Base-by-base conservation (phyloP, 30 jellyfish, hydroid and myxozoan species). In the Rhopilema esculentum region DNA sequence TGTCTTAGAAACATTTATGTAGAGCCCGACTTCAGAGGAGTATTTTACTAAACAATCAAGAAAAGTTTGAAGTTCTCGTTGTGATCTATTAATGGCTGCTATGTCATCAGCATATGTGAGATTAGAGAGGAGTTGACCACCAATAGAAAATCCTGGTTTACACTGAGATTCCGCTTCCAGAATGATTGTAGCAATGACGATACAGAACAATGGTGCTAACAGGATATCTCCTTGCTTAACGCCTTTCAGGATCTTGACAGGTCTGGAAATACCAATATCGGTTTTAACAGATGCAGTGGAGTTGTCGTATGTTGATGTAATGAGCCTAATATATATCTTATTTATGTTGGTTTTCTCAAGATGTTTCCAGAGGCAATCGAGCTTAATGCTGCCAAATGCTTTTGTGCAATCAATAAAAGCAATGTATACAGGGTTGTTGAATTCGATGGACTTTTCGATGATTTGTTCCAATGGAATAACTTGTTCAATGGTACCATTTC, bases 181-280 rank as follows among this genome's bases (percentile, higher is more conserved):
- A 40, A 40, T 6, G 6, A 40, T 40, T 40, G 57, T 27, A 50
- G 84, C 84, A 1, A 73, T 73, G 7, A 73, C 84, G 29, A 73
- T 73, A 26, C 84, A 40, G 75, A 73, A 73, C 73, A 73, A 23
- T 31, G 29, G 4, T 25, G 84, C 73, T 27, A 23, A 40, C 26
- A 73, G 84, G 6, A 73, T 24, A 75, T 75, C 85, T 0, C 85
- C 85, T 75, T 75, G 85, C 40, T 75, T 75, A 25, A 72, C 85
- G 29, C 85, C 85, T 75, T 75, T 33, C 16, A 75, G 29, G 29
- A 75, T 75, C 0, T 31, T 75, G 24, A 75, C 85, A 4, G 85
- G 28, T 33, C 73, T 75, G 48, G 72, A 4, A 0, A 48, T 75
- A 6, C 85, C 85, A 75, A 75, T 7, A 33, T 75, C 85, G n/a